Conservation (phyloP, 2,797 vertebrate species). For the Helarctos malayanus region DNA sequence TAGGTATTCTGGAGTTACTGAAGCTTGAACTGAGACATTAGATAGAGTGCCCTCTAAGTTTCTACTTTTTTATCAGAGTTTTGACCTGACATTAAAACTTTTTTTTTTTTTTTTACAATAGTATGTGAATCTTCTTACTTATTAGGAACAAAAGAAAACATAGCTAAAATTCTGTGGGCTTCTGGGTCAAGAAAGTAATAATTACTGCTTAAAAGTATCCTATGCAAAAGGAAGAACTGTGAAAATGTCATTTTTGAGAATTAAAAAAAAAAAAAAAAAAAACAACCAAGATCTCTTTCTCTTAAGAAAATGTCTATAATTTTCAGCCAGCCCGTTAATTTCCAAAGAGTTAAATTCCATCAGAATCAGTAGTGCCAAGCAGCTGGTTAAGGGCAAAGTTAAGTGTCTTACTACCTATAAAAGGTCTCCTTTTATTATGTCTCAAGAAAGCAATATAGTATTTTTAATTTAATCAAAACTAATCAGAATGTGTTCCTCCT, state of each 20-base stretch:
- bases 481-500: conserved; percentile 56
- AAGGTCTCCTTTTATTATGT: conserved; percentile 57
- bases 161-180: neutral
- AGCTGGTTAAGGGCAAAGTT: conserved; percentile 33
- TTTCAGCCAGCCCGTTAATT: conserved; percentile 39
- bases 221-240: neutral
- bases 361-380: neutral
- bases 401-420: conserved; percentile 31
- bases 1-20: neutral
- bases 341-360: neutral
- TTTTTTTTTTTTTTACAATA: neutral
- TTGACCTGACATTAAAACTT: neutral
- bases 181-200: neutral
- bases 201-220: neutral
- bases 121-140: neutral
- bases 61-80: neutral
- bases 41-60: neutral
- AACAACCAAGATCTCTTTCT: neutral
- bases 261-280: neutral
- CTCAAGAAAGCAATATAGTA: conserved; percentile 14
- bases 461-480: conserved; percentile 56
- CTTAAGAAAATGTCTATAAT: conserved; percentile 12
- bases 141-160: neutral
- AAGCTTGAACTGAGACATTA: neutral
- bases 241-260: neutral